Base-by-base conservation (phyloP, 2,797 vertebrate genomes). In the Danio kyathit region DNA sequence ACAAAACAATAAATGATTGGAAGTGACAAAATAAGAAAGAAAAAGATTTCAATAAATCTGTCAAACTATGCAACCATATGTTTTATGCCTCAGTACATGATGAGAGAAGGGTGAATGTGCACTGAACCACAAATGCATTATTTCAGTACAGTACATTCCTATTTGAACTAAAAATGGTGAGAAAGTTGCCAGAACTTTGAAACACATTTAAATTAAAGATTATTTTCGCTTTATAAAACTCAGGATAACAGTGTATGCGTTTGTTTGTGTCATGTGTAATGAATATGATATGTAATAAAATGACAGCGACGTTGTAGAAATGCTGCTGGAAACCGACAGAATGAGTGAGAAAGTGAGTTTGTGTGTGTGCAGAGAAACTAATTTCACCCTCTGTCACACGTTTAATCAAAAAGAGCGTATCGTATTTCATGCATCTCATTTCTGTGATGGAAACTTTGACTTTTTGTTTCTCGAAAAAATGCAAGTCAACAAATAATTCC, bases 371-470 rank as follows among this genome's bases (percentile, higher is more conserved):
- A 17, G 6, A 66, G 43, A 71, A 79, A 70, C 54, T 70, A 69
- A 70, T 79, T 79, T 79, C 65, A 77, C 41, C 75, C 52, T 60
- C 76, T 79, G 66, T 51, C 76, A 79, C 60, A 56, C 41, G 52
- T 77, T 77, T 69, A 67, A 78, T 78, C 52, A 69, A 69, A 78
- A 69, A 60, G 7, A 51, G 12, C 17, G 0, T 51, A 70, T 19
- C 4, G 10, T 41, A 72, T 72, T 71, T 79, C 67, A 79, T 63
- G 67, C 77, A 79, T 79, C 64, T 60, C 29, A 61, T 69, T 79
- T 64, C 38, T 77, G 29, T 54, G 60, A 38, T 51, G 44, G 29
- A 65, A 29, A 77, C 51, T 57, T 64, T 60, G 16, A 56, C 21
- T 52, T 56, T 76, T 51, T 70, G 63, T 76, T 63, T 16, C 29